Evolutionary conservation across 2,113 vertebrate species (phyloP).

Genomic region (Cyphomyrus discorhynchus): DNA sequence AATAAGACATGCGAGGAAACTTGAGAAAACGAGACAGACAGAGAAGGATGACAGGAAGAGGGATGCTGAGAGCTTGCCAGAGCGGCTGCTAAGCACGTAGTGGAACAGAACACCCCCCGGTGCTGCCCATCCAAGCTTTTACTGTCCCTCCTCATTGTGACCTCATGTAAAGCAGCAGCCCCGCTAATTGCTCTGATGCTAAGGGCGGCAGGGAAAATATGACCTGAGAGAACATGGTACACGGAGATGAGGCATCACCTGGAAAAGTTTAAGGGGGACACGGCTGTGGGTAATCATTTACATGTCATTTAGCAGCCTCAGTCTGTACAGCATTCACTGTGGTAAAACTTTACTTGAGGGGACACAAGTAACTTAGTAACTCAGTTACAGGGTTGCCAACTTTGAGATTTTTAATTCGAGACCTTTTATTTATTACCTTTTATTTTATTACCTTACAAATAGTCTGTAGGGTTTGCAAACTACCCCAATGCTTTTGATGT

Average conservation of each 20-base stretch:
- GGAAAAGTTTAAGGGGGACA: not conserved
- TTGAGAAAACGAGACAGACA: not conserved
- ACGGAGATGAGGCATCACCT: not conserved
- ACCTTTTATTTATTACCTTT: too few species aligned
- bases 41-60: not conserved
- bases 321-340: not conserved
- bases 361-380: not conserved
- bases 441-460: too few species aligned
- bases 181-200: not conserved
- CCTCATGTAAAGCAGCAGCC: too few species aligned
- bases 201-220: not conserved
- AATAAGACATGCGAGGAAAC: not conserved
- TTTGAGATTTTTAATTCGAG: too few species aligned
- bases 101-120: not conserved
- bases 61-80: not conserved
- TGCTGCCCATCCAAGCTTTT: not conserved
- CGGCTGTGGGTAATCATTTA: not conserved
- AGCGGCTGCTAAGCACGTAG: not conserved
- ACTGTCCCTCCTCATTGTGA: not conserved
- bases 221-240: not conserved
- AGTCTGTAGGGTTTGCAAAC: too few species aligned
- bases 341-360: not conserved
- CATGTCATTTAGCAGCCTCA: not conserved
- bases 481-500: too few species aligned
- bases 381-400: not conserved